Percentiles rank a stretch among this genome's conserved stretches.
phyloP scores from a whole-genome alignment of 2,113 vertebrate genomes.

The Illadopsis cleaveri region DNA sequence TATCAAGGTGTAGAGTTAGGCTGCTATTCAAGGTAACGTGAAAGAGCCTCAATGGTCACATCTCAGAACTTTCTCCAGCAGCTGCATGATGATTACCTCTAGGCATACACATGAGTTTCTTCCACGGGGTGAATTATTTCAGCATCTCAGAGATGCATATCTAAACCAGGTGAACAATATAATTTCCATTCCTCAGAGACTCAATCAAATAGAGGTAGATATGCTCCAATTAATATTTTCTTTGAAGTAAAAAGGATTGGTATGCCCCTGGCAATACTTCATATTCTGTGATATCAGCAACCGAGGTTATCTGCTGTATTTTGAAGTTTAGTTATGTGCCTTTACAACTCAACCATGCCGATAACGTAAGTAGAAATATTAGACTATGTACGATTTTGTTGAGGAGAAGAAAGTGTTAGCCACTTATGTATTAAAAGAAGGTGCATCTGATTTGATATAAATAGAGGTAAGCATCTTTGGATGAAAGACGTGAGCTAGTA shows the following conservation, averaged over 20 bases:
- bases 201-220: not conserved
- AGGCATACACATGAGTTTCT: not conserved
- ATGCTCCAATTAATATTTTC: not conserved
- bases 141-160: not conserved
- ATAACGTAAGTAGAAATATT: not conserved
- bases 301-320: not conserved
- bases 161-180: not conserved
- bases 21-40: not conserved
- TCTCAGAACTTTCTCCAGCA: not conserved
- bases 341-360: not conserved
- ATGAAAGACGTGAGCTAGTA: not conserved
- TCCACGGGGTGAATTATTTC: not conserved
- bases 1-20: not conserved
- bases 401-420: not conserved
- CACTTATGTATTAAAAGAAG: not conserved
- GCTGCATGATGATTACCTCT: not conserved
- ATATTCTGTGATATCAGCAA: not conserved
- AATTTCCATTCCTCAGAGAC: not conserved
- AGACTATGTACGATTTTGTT: not conserved
- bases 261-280: not conserved
- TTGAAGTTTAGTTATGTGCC: not conserved
- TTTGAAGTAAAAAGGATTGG: not conserved
- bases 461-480: not conserved
- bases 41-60: not conserved
- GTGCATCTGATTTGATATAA: not conserved